A percentile compares a stretch with the other conserved stretches of the same genome.
Conservation (phyloP, 2,888 invertebrate genomes). For the Standfussiana lucernea region DNA sequence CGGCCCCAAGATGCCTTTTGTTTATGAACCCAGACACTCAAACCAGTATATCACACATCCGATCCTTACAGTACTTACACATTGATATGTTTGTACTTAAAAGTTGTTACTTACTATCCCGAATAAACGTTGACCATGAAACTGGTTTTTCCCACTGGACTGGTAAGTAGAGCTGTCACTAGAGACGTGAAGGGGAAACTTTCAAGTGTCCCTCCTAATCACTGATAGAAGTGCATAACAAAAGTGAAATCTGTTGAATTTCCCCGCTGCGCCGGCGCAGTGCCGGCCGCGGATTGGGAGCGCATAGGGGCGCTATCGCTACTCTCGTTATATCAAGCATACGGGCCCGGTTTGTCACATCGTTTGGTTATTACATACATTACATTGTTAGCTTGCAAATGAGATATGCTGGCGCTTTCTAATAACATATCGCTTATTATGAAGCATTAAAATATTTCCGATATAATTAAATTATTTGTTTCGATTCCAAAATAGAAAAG, state of each 20-base stretch:
- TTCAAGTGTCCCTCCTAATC: slow-evolving; percentile 56
- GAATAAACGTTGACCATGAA: slow-evolving; percentile 35
- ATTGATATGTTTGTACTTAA: not conserved
- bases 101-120: slow-evolving; percentile 13
- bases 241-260: slow-evolving; percentile 85
- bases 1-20: not conserved
- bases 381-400: slow-evolving; percentile 67
- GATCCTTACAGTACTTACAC: not conserved
- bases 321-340: slow-evolving; percentile 75
- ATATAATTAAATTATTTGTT: slow-evolving; percentile 58
- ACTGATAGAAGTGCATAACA: slow-evolving; percentile 73
- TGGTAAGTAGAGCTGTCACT: slow-evolving; percentile 41
- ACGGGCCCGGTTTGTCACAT: slow-evolving; percentile 77
- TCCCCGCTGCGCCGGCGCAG: slow-evolving; percentile 67
- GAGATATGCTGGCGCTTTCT: slow-evolving; percentile 75
- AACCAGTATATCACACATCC: not conserved
- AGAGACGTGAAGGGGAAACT: slow-evolving; percentile 51
- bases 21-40: not conserved
- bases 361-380: slow-evolving; percentile 72
- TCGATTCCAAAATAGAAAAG: slow-evolving; percentile 36
- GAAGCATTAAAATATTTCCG: slow-evolving; percentile 49
- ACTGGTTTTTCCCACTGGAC: slow-evolving; percentile 43
- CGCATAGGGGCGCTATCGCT: slow-evolving; percentile 84
- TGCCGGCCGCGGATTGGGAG: slow-evolving; percentile 67
- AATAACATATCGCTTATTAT: slow-evolving; percentile 66